Evolutionary conservation across 2,888 invertebrate species (phyloP).

Genomic region (Ochropleura leucogaster): DNA sequence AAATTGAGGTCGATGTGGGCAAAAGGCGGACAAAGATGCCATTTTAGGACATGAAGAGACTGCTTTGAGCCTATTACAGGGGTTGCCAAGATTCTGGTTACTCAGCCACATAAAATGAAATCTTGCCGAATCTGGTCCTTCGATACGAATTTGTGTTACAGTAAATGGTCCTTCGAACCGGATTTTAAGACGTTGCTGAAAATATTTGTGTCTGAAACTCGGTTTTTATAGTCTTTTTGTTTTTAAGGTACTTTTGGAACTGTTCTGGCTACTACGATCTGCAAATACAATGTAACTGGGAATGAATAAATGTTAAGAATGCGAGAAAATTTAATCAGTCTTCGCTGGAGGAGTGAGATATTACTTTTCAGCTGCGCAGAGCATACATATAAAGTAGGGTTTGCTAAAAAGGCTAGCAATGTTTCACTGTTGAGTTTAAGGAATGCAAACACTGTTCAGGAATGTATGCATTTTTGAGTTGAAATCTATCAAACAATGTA

Average conservation of each 20-base stretch:
- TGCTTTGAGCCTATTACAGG: conserved; percentile 27
- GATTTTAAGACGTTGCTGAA: conserved; percentile 21
- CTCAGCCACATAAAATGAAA: conserved; percentile 46
- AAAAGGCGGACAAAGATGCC: conserved; percentile 43
- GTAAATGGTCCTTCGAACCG: conserved; percentile 24
- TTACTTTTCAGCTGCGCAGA: conserved; percentile 29
- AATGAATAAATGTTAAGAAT: conserved; percentile 31
- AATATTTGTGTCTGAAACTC: conserved; percentile 33
- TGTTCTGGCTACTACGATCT: not conserved
- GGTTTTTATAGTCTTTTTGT: conserved; percentile 25
- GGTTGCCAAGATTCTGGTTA: conserved; percentile 36
- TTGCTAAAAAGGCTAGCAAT: conserved; percentile 4
- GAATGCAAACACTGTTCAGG: not conserved
- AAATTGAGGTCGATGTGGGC: conserved; percentile 47
- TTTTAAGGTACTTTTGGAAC: conserved; percentile 32
- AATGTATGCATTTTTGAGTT: not conserved
- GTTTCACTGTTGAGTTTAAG: not conserved
- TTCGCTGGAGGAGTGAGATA: conserved; percentile 24
- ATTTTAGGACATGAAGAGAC: conserved; percentile 36
- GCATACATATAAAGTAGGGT: conserved; percentile 4
- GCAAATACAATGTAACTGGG: conserved; percentile 29
- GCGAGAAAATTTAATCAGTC: conserved; percentile 34
- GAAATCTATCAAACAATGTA: not conserved
- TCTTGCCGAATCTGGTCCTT: conserved; percentile 30
- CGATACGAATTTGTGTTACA: conserved; percentile 19